Percentiles rank a stretch among this genome's conserved stretches.
Conservation (phyloP, 2,113 vertebrate species). For the Gulo gulo region DNA sequence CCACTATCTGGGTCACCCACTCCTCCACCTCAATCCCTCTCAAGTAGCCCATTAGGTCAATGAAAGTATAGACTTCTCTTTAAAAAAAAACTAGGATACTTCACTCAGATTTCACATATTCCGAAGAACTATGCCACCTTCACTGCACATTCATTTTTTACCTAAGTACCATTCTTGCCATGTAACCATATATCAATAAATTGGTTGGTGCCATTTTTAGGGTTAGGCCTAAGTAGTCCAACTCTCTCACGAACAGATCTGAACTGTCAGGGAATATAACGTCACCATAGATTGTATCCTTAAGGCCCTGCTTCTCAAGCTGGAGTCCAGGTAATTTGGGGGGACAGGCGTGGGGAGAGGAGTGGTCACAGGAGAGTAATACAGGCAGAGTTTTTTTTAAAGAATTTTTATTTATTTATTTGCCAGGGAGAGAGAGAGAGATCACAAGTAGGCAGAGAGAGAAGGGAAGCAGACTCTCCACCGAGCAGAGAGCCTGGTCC, state of each 20-base stretch:
- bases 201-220: background rate
- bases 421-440: no score
- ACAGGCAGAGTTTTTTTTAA: background rate
- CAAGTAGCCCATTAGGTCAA: constrained; percentile 83
- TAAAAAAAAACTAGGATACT: background rate
- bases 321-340: background rate
- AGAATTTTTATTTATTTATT: no score
- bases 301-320: background rate
- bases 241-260: background rate
- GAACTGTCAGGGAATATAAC: background rate
- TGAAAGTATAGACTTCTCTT: background rate
- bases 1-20: constrained; percentile 92
- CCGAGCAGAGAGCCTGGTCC: no score
- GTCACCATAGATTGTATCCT: background rate
- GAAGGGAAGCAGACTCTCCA: no score
- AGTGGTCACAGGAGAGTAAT: background rate
- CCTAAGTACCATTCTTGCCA: background rate
- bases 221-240: background rate
- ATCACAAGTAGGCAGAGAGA: no score
- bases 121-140: background rate
- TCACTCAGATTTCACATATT: background rate
- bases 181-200: background rate
- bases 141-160: background rate
- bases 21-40: constrained; percentile 95
- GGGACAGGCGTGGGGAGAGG: background rate